These are phyloP conservation scores for Porites lutea DNA, from an alignment of 64 coral and sea anemone genomes.

Conservation along the genomic window DNA sequence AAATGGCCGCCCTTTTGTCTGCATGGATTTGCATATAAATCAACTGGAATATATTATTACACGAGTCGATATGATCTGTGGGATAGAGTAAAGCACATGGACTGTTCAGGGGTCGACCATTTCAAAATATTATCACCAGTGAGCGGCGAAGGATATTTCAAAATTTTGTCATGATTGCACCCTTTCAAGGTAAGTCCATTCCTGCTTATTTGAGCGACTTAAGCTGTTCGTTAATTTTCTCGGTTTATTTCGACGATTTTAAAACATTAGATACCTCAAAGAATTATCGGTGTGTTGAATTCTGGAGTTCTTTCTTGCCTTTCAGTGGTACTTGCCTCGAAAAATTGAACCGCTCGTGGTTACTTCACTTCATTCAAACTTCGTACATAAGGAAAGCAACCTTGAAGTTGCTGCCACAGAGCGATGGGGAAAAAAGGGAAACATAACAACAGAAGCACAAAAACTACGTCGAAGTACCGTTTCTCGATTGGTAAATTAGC, in stretches of 20 bases:
- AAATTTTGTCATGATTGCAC: not conserved
- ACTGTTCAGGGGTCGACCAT: constrained; percentile 3
- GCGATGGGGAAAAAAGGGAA: constrained; percentile 49
- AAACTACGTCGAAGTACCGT: constrained; percentile 47
- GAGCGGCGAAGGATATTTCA: constrained; percentile 1
- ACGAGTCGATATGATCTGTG: constrained; percentile 48
- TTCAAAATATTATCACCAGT: not conserved
- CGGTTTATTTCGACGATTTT: constrained; percentile 31
- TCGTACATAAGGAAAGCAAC: not conserved
- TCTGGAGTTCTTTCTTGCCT: constrained; percentile 29
- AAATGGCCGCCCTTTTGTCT: constrained; percentile 48
- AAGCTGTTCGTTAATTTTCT: constrained; percentile 23
- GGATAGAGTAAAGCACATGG: constrained; percentile 60
- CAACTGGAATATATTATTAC: not conserved
- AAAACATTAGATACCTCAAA: constrained; percentile 54
- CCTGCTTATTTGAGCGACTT: constrained; percentile 15
- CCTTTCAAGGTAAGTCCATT: constrained; percentile 17
- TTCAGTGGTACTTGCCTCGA: not conserved
- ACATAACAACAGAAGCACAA: constrained; percentile 52
- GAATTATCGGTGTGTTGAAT: constrained; percentile 51
- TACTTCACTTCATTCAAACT: too few relatives aligned
- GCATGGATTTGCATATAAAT: constrained; percentile 1
- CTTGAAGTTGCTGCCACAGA: too few relatives aligned
- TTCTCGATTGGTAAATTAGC: constrained; percentile 55
- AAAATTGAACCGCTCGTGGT: constrained; percentile 9